Conservation (phyloP, 2,797 vertebrate species). For the Diglossa cyanea region DNA sequence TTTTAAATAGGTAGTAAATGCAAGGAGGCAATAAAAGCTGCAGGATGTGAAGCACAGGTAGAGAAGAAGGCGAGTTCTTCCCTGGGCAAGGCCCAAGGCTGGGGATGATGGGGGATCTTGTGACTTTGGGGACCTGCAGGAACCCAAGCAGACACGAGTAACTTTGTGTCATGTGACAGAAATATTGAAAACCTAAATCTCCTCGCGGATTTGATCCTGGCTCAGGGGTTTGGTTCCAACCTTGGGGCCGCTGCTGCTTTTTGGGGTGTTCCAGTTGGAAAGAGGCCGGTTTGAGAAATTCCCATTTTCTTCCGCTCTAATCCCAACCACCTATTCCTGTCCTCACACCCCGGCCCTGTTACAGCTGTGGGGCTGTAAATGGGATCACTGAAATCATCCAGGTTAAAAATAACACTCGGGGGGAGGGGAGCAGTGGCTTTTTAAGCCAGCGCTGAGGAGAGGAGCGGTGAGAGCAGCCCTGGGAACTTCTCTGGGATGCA, state of each 20-base stretch:
- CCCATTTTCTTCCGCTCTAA: neutral
- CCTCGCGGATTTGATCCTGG: neutral
- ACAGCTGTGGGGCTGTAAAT: constrained; percentile 55
- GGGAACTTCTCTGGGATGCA: neutral
- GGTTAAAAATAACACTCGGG: constrained; percentile 58
- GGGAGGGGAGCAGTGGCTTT: constrained; percentile 20
- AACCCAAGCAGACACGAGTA: constrained; percentile 12
- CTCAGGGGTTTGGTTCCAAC: rapidly evolving
- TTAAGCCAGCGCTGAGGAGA: neutral
- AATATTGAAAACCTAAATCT: neutral
- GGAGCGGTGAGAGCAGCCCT: neutral
- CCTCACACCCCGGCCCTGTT: neutral
- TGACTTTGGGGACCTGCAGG: constrained; percentile 39
- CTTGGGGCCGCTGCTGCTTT: too few species aligned
- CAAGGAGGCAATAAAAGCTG: neutral
- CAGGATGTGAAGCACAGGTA: neutral
- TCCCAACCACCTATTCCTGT: neutral
- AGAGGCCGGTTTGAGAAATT: neutral
- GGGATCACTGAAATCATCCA: constrained; percentile 57
- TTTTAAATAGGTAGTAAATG: neutral
- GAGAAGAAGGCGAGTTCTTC: neutral
- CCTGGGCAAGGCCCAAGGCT: neutral
- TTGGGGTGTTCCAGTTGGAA: rapidly evolving
- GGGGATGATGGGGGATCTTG: constrained; percentile 40
- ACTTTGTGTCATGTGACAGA: constrained; percentile 31